Conservation (phyloP, 2,888 invertebrate genomes). For the Drosophila tripunctata region DNA sequence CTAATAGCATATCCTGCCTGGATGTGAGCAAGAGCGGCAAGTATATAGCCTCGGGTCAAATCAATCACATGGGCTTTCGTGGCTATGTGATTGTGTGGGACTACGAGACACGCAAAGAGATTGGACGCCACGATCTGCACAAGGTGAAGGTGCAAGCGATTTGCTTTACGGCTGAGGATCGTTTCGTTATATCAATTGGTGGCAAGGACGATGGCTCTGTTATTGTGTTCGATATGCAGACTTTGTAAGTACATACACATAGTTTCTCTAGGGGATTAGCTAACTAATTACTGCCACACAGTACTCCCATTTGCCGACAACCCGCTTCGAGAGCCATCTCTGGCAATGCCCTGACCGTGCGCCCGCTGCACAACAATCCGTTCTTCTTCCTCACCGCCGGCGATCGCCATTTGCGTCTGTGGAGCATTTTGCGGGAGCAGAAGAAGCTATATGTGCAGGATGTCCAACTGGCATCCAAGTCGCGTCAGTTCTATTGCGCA, state of each 20-base stretch:
- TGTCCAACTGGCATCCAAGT: constrained; percentile 91
- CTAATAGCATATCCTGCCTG: constrained; percentile 91
- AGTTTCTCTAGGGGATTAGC: background rate
- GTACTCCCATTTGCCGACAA: constrained; percentile 87
- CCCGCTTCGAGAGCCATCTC: constrained; percentile 88
- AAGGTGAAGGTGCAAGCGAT: constrained; percentile 94
- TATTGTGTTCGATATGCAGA: constrained; percentile 92
- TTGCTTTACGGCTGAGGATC: constrained; percentile 92
- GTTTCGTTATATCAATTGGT: constrained; percentile 93
- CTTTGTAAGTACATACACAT: constrained; percentile 83
- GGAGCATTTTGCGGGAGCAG: constrained; percentile 89
- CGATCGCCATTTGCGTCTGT: constrained; percentile 90
- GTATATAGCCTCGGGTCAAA: constrained; percentile 94
- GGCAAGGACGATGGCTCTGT: constrained; percentile 95
- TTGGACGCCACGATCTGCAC: constrained; percentile 92
- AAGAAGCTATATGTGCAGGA: constrained; percentile 90
- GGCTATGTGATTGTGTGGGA: constrained; percentile 95
- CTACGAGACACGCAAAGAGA: constrained; percentile 87
- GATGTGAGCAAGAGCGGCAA: constrained; percentile 91
- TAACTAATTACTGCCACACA: constrained; percentile 50
- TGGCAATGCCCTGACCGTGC: constrained; percentile 88
- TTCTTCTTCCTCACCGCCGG: constrained; percentile 91
- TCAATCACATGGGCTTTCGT: constrained; percentile 95
- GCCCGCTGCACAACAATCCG: constrained; percentile 86
- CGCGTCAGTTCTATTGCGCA: constrained; percentile 90